phyloP scores from a whole-genome alignment of 1,140 invertebrate genomes.

The Drosophila punjabiensis region DNA sequence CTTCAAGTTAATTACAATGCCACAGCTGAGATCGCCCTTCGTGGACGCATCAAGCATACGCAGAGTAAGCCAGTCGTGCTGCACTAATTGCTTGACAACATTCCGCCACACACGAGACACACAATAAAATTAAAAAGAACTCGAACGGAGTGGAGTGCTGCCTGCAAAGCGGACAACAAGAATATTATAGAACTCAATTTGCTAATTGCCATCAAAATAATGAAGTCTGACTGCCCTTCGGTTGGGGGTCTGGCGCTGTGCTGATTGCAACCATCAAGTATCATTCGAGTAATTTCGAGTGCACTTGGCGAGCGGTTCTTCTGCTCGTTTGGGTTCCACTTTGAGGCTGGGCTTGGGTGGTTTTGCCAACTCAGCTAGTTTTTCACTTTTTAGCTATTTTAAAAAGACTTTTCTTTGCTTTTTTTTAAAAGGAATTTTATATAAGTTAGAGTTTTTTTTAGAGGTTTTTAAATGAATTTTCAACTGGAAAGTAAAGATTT shows the following conservation, averaged over 20 bases:
- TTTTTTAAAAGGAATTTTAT: neutral
- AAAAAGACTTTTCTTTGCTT: neutral
- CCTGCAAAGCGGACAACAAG: conserved; percentile 48
- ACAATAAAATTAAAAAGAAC: conserved; percentile 34
- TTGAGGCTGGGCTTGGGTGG: conserved; percentile 7
- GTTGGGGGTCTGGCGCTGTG: conserved; percentile 8
- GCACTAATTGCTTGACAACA: conserved; percentile 77
- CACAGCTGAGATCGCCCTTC: neutral
- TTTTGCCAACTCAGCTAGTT: conserved; percentile 4
- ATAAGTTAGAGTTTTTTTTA: neutral
- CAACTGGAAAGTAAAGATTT: too few relatives aligned
- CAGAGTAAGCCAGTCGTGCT: conserved; percentile 56
- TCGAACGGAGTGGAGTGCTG: conserved; percentile 9
- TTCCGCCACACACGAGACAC: conserved; percentile 34
- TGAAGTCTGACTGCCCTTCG: conserved; percentile 61
- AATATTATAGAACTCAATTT: conserved; percentile 81
- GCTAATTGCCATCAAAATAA: conserved; percentile 84
- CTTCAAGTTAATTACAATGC: conserved; percentile 39
- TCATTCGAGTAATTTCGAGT: conserved; percentile 82
- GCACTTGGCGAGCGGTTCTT: conserved; percentile 60
- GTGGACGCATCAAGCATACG: conserved; percentile 57
- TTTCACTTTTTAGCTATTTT: conserved; percentile 1
- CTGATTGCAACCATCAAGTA: conserved; percentile 82
- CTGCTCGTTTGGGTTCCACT: conserved; percentile 42
- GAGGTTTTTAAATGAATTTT: neutral